These are phyloP conservation scores for Selene dorsalis DNA, from an alignment of 2,797 vertebrate genomes.

Conservation along the genomic window DNA sequence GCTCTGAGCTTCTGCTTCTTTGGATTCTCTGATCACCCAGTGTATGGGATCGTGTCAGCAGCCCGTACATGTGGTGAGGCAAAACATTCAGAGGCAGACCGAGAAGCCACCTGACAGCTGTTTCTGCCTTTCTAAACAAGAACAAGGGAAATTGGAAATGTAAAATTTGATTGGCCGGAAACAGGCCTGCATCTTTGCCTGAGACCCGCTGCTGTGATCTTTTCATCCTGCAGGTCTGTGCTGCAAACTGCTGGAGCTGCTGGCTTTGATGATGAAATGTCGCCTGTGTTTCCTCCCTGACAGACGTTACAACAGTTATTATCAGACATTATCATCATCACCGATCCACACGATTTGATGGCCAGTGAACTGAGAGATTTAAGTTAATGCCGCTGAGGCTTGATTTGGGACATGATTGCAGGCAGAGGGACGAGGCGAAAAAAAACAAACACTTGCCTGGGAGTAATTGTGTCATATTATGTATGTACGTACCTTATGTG, in stretches of 20 bases:
- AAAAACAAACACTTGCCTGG: slow-evolving; percentile 5
- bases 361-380: slow-evolving; percentile 51
- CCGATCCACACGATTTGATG: slow-evolving; percentile 55
- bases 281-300: slow-evolving; percentile 44
- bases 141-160: slow-evolving; percentile 23
- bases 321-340: slow-evolving; percentile 49
- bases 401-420: slow-evolving; percentile 45
- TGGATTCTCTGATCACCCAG: slow-evolving; percentile 42
- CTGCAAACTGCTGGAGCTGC: slow-evolving; percentile 35
- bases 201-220: slow-evolving; percentile 37
- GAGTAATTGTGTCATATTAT: slow-evolving; percentile 34
- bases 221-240: slow-evolving; percentile 33
- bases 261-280: slow-evolving; percentile 61
- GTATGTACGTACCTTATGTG: slow-evolving; percentile 39
- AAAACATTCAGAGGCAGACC: slow-evolving; percentile 36
- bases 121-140: slow-evolving; percentile 1
- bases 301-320: slow-evolving; percentile 44
- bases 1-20: slow-evolving; percentile 48
- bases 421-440: neutral
- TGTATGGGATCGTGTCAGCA: slow-evolving; percentile 42
- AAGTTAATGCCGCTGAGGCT: slow-evolving; percentile 22
- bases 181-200: slow-evolving; percentile 37
- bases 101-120: slow-evolving; percentile 26
- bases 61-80: slow-evolving; percentile 4
- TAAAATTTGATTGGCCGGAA: slow-evolving; percentile 15